Evolutionary conservation across 2,797 vertebrate genomes (phyloP).

Genomic region (Novumbra hubbsi): DNA sequence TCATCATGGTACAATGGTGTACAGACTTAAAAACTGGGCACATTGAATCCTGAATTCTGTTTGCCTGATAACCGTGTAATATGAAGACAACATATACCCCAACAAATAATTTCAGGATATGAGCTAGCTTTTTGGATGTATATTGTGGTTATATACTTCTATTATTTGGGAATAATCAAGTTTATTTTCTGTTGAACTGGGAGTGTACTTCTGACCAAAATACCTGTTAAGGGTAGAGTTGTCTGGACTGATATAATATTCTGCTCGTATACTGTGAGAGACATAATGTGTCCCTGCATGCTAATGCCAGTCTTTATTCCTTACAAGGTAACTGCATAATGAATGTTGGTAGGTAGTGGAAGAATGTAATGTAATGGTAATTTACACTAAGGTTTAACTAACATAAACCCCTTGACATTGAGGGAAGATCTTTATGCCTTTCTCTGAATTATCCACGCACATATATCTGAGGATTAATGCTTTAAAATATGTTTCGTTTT

Average conservation of each 20-base stretch:
- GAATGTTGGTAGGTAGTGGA: background rate
- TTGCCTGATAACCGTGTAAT: no score
- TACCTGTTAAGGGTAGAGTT: constrained; percentile 7
- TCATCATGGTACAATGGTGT: no score
- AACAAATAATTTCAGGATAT: background rate
- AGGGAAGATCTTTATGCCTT: constrained; percentile 15
- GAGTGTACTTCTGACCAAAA: background rate
- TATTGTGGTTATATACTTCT: background rate
- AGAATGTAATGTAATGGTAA: background rate
- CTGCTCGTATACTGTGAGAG: background rate
- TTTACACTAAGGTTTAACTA: background rate
- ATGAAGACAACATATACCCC: no score
- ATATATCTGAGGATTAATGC: constrained; percentile 14
- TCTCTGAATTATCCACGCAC: constrained; percentile 16
- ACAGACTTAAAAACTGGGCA: no score
- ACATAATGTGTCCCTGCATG: background rate
- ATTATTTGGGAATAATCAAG: background rate
- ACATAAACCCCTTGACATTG: constrained; percentile 7
- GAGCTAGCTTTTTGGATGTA: background rate
- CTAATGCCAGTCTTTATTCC: constrained; percentile 11
- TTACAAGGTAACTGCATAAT: background rate
- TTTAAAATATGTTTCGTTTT: constrained; percentile 4
- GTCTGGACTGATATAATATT: constrained; percentile 10
- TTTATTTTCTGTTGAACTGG: constrained; percentile 3
- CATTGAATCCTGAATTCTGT: no score